Evolutionary conservation across 2,888 invertebrate species (phyloP).

Genomic region (Odontocolon sp.): DNA sequence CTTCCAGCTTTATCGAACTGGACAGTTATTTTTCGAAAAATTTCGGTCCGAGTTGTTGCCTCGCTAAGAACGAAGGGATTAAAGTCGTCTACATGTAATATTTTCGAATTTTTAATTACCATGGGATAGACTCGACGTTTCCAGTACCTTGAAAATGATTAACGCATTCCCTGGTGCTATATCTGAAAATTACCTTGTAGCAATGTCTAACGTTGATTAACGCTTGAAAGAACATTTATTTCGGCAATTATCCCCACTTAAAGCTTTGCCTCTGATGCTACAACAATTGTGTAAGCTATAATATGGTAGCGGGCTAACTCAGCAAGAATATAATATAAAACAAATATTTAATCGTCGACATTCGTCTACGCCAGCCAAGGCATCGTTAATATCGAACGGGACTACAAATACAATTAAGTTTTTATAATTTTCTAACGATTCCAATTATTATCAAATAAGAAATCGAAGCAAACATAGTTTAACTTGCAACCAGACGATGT

Average conservation of each 20-base stretch:
- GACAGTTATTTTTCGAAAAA: no score
- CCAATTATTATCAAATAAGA: no score
- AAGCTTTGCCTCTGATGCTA: neutral
- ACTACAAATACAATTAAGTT: no score
- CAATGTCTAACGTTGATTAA: conserved; percentile 22
- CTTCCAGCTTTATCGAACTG: no score
- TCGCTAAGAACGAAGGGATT: no score
- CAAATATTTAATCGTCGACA: conserved; percentile 4
- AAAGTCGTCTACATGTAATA: no score
- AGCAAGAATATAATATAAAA: neutral
- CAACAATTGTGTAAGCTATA: conserved; percentile 17
- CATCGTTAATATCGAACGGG: no score
- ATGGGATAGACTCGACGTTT: neutral
- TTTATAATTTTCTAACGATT: no score
- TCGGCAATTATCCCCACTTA: neutral
- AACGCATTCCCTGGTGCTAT: conserved; percentile 1
- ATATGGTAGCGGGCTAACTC: neutral
- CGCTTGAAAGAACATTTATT: neutral
- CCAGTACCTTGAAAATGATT: conserved; percentile 31
- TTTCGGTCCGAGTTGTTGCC: no score
- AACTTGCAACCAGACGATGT: no score
- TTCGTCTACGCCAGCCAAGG: neutral
- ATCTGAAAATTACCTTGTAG: neutral
- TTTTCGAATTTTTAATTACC: neutral
- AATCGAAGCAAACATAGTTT: no score